A percentile compares a stretch with the other conserved stretches of the same genome.
phyloP scores from a whole-genome alignment of 2,888 invertebrate species.

The Eupithecia subfuscata region DNA sequence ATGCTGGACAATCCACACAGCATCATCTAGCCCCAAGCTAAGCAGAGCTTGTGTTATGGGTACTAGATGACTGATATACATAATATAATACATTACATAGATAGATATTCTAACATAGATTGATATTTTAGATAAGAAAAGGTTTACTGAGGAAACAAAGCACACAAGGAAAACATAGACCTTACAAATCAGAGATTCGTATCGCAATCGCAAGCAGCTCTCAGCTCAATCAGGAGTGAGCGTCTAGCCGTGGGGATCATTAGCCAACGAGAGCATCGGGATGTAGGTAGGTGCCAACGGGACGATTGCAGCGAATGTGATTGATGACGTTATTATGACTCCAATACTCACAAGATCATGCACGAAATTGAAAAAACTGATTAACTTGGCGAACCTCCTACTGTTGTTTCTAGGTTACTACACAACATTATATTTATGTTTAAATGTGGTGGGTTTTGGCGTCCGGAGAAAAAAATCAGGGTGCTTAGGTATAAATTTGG shows the following conservation, averaged over 20 bases:
- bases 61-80: no score
- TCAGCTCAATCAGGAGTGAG: constrained; percentile 65
- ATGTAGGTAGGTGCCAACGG: constrained; percentile 71
- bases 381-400: background rate
- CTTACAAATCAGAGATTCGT: constrained; percentile 56
- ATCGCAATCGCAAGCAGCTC: constrained; percentile 63
- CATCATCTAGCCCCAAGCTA: no score
- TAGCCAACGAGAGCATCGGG: constrained; percentile 81
- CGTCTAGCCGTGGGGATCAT: constrained; percentile 69
- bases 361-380: constrained; percentile 52
- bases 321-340: constrained; percentile 79
- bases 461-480: background rate
- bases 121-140: no score
- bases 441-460: background rate
- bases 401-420: background rate
- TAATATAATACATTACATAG: no score
- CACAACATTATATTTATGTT: background rate
- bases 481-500: background rate
- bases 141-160: background rate
- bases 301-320: constrained; percentile 79
- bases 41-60: no score
- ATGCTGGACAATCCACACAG: no score
- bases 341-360: constrained; percentile 54
- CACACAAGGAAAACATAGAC: background rate
- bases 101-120: no score